Evolutionary conservation across 2,113 vertebrate genomes (phyloP).

Genomic region (Polyodon spathula): DNA sequence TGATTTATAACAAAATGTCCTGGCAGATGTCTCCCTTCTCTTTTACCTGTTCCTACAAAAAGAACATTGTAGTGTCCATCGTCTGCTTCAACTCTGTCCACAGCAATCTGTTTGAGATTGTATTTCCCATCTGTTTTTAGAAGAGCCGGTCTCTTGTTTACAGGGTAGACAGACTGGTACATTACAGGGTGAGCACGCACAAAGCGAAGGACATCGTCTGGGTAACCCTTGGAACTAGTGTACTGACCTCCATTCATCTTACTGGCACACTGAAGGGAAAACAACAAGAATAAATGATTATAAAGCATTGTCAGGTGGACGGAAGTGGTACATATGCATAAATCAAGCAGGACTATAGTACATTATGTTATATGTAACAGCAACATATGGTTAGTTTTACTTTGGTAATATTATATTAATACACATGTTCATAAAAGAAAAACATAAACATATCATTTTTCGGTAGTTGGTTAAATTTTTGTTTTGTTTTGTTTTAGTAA

Average conservation of each 20-base stretch:
- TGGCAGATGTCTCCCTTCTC: slow-evolving; percentile 3
- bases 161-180: slow-evolving; percentile 78
- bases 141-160: slow-evolving; percentile 74
- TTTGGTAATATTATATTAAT: too few species aligned
- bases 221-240: slow-evolving; percentile 81
- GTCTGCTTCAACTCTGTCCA: slow-evolving; percentile 90
- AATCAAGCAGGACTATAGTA: too few species aligned
- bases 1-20: too few species aligned
- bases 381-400: too few species aligned
- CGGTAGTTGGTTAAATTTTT: too few species aligned
- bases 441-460: too few species aligned
- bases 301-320: too few species aligned
- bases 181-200: slow-evolving; percentile 82
- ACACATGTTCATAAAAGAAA: too few species aligned
- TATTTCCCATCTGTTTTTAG: slow-evolving; percentile 80
- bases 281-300: too few species aligned
- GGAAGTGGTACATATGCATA: too few species aligned
- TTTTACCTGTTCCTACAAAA: slow-evolving; percentile 87
- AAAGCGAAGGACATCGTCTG: slow-evolving; percentile 87
- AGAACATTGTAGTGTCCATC: slow-evolving; percentile 93
- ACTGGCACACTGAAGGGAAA: slow-evolving; percentile 76
- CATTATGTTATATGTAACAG: too few species aligned
- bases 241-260: slow-evolving; percentile 81
- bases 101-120: slow-evolving; percentile 81
- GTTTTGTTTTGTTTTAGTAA: too few species aligned